Evolutionary conservation across 2,797 vertebrate species (phyloP).

Genomic region (Corythornis leucogaster): DNA sequence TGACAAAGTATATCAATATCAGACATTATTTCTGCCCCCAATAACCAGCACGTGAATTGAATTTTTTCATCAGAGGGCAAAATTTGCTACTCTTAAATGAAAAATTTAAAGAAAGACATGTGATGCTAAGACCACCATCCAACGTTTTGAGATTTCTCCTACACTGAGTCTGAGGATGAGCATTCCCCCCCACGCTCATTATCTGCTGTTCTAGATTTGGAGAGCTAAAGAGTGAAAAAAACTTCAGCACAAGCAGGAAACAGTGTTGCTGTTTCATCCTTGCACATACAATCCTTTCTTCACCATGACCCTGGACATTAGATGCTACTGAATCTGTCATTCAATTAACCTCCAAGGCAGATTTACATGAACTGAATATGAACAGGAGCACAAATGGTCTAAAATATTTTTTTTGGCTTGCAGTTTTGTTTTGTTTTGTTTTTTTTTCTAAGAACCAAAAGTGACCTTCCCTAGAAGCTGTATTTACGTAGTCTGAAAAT

Average conservation of each 20-base stretch:
- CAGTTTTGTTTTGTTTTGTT: too few relatives aligned
- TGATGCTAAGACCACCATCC: fast-evolving
- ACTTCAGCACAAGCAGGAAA: not conserved
- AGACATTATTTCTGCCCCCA: not conserved
- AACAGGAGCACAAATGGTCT: not conserved
- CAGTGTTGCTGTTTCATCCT: fast-evolving
- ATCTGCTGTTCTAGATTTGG: not conserved
- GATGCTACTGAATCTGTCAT: not conserved
- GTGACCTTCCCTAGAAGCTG: not conserved
- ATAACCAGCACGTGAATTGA: not conserved
- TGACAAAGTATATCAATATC: not conserved
- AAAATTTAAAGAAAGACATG: not conserved
- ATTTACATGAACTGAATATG: not conserved
- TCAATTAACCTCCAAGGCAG: not conserved
- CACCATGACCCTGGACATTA: not conserved
- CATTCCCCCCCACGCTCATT: fast-evolving
- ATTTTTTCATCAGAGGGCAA: not conserved
- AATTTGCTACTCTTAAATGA: not conserved
- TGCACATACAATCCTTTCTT: not conserved
- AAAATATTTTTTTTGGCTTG: not conserved
- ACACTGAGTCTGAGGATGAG: not conserved
- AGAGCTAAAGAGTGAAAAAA: not conserved
- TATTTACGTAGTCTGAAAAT: constrained; percentile 18
- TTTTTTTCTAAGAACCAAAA: not conserved
- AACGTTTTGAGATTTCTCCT: not conserved